These are phyloP conservation scores for Aleiodes alternator DNA, from an alignment of 2,888 invertebrate species.

Conservation along the genomic window DNA sequence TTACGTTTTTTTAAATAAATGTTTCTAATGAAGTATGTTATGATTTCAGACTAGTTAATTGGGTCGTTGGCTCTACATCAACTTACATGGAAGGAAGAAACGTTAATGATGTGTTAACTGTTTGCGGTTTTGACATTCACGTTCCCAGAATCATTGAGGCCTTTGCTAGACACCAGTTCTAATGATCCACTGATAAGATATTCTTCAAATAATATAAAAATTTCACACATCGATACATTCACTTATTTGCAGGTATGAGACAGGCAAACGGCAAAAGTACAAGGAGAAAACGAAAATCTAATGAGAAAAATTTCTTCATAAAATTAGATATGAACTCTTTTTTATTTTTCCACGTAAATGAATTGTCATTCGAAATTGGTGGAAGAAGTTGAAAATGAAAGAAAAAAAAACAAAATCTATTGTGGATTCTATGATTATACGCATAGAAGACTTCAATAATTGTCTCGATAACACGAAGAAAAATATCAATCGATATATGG, in stretches of 20 bases:
- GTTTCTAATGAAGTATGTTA: constrained; percentile 38
- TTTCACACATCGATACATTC: background rate
- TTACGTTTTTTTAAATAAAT: background rate
- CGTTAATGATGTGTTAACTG: constrained; percentile 79
- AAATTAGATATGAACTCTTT: background rate
- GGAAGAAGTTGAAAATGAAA: too few relatives aligned
- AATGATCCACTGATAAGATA: constrained; percentile 41
- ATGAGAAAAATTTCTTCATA: background rate
- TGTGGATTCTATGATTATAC: too few relatives aligned
- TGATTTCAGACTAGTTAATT: constrained; percentile 78
- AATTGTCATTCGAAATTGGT: too few relatives aligned
- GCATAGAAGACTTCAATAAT: too few relatives aligned
- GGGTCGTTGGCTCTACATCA: constrained; percentile 79
- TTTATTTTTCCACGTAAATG: too few relatives aligned
- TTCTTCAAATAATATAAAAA: background rate
- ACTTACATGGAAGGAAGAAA: constrained; percentile 76
- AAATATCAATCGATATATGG: too few relatives aligned
- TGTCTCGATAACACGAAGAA: too few relatives aligned
- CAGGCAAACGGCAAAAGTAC: background rate
- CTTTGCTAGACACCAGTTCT: constrained; percentile 76
- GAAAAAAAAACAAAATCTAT: too few relatives aligned
- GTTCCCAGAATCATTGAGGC: constrained; percentile 81
- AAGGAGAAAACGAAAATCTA: background rate
- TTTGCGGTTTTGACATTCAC: constrained; percentile 81
- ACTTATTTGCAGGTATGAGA: background rate